Evolutionary conservation across 2,888 invertebrate species (phyloP).

Genomic region (Tenthredo notha): DNA sequence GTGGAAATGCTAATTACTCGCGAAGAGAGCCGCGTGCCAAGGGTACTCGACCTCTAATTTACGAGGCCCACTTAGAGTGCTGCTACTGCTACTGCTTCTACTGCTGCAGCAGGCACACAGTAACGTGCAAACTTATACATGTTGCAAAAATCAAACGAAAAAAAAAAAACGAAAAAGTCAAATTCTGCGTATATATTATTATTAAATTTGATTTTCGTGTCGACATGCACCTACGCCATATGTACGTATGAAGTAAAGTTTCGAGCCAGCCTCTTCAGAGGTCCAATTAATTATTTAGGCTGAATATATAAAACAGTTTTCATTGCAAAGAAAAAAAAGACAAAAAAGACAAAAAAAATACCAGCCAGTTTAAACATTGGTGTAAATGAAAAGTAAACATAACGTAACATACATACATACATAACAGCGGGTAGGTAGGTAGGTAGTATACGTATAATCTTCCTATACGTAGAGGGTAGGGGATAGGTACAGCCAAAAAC

Average conservation of each 20-base stretch:
- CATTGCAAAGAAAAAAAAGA: conserved; percentile 38
- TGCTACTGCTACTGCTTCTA: not conserved
- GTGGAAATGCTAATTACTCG: conserved; percentile 73
- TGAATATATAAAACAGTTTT: conserved; percentile 29
- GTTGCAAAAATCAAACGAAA: not conserved
- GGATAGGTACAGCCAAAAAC: not conserved
- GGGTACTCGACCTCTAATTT: conserved; percentile 22
- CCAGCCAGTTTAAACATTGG: conserved; percentile 60
- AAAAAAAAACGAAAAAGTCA: not conserved
- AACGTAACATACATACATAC: not conserved
- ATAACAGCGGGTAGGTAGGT: not conserved
- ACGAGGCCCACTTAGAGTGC: not conserved
- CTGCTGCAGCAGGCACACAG: not conserved
- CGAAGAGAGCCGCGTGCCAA: not conserved
- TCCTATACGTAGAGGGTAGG: not conserved
- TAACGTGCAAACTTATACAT: not conserved
- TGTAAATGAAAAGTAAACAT: conserved; percentile 74
- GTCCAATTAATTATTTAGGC: not conserved
- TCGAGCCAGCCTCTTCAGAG: not conserved
- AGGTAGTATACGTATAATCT: no score
- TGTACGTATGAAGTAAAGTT: not conserved
- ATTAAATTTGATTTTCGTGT: no score
- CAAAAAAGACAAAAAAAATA: no score
- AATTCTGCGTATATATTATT: no score
- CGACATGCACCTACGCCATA: no score